Evolutionary conservation across 2,797 vertebrate species (phyloP), one percentile per base, ranked within the genome.

Genomic region (Rhinogobio ventralis): DNA sequence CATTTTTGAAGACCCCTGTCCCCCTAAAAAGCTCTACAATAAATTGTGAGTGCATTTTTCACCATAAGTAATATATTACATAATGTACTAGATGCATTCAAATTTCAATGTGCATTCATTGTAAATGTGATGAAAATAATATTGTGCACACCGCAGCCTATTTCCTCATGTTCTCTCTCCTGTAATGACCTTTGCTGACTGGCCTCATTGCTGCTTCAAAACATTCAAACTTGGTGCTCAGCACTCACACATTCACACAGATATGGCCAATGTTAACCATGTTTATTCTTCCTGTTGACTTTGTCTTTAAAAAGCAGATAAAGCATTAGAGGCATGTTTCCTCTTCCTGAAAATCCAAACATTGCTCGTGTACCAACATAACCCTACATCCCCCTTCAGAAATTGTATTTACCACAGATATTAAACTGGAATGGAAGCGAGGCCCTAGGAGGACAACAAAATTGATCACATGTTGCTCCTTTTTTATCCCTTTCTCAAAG

Each of bases 271-370:
- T 72, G n/a, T 77, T 71, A 45, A 64, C 39, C 11, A 23, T 78
- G 42, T 79, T 83, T 86, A 82, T 46, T 71, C 33, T 39, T 82
- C 30, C 33, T 67, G 55, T 83, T 79, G 64, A 33, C n/a, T 57
- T 71, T 25, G 33, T 68, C 25, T 73, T 62, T 66, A 64, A 25
- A 64, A 73, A 74, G 10, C 68, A 84, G 30, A 68, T 28, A 71
- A 76, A 62, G 51, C 15, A 75, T 49, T 5, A 68, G 17, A 75
- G 71, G 4, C 57, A 57, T 76, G 60, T 69, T 75, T 19, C 71
- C 11, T 19, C 72, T 67, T 13, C 36, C 19, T n/a, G 1, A 68
- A 76, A 76, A 76, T 60, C 45, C 55, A 71, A 64, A 77, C 85
- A 77, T 46, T 13, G 66, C 71, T 76, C 20, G 9, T 30, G 4